Evolutionary conservation across 2,797 vertebrate genomes (phyloP).

Genomic region (Sebastes cheni): DNA sequence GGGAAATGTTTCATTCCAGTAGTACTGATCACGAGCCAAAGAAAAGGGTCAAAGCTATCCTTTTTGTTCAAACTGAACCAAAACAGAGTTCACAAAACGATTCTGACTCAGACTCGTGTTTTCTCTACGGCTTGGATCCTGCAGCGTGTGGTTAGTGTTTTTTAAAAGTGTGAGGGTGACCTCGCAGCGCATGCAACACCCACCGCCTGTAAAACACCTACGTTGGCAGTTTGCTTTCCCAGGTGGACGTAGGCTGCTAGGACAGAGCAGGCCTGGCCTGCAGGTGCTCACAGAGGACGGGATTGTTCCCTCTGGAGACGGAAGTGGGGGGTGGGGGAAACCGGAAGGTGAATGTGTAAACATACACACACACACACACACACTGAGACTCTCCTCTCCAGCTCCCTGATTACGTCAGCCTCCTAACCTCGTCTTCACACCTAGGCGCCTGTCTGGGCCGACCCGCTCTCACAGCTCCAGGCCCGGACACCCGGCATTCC

Average conservation of each 20-base stretch:
- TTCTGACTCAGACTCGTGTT: slow-evolving; percentile 43
- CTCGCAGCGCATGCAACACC: slow-evolving; percentile 53
- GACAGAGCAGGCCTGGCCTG: slow-evolving; percentile 32
- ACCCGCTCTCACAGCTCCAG: slow-evolving; percentile 28
- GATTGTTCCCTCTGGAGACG: slow-evolving; percentile 60
- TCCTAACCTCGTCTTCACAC: slow-evolving; percentile 63
- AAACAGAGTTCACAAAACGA: slow-evolving; percentile 18
- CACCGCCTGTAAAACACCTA: slow-evolving; percentile 66
- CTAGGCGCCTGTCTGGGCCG: slow-evolving; percentile 46
- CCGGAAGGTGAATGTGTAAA: slow-evolving; percentile 32
- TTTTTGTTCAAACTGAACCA: slow-evolving; percentile 2
- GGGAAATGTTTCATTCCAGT: slow-evolving; percentile 45
- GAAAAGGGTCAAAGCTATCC: slow-evolving; percentile 35
- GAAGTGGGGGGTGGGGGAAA: background rate
- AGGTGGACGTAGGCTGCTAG: slow-evolving; percentile 61
- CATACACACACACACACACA: background rate
- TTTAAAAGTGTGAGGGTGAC: slow-evolving; percentile 52
- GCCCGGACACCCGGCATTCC: slow-evolving; percentile 71
- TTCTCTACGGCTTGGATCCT: slow-evolving; percentile 36
- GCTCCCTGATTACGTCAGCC: slow-evolving; percentile 51
- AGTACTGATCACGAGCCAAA: slow-evolving; percentile 50
- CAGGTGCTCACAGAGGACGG: slow-evolving; percentile 73
- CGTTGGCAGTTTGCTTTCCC: slow-evolving; percentile 61
- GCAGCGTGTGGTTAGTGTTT: slow-evolving; percentile 54
- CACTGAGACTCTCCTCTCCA: background rate